Conservation (phyloP, 2,797 vertebrate genomes). For the Pseudochromis fuscus region DNA sequence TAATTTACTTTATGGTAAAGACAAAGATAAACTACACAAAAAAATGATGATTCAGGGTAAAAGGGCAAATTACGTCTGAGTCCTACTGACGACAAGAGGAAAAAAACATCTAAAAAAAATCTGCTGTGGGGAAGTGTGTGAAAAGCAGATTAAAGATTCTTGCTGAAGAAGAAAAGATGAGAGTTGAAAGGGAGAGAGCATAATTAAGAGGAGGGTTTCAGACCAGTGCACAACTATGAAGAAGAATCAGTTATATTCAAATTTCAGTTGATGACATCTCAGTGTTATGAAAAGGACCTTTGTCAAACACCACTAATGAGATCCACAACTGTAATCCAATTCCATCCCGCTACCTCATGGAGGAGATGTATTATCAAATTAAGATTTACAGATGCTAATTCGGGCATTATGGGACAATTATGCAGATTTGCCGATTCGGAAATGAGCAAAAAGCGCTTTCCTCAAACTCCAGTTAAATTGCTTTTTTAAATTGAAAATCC, state of each 20-base stretch:
- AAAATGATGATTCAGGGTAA: slow-evolving; percentile 16
- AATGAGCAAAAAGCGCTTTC: slow-evolving; percentile 70
- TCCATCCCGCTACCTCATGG: slow-evolving; percentile 74
- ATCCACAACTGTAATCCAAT: slow-evolving; percentile 82
- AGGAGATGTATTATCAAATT: slow-evolving; percentile 85
- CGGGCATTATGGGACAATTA: slow-evolving; percentile 83
- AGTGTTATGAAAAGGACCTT: slow-evolving; percentile 82
- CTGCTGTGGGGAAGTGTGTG: slow-evolving; percentile 49
- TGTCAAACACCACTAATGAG: slow-evolving; percentile 84
- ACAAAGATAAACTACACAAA: background rate
- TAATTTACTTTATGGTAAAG: slow-evolving; percentile 12
- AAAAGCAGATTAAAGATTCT: slow-evolving; percentile 58
- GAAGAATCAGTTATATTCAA: slow-evolving; percentile 80
- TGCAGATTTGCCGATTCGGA: slow-evolving; percentile 76
- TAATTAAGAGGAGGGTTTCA: slow-evolving; percentile 76
- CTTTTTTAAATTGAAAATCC: slow-evolving; percentile 73
- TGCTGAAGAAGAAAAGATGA: slow-evolving; percentile 64
- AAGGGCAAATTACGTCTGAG: slow-evolving; percentile 42
- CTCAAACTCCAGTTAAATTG: slow-evolving; percentile 73
- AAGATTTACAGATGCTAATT: slow-evolving; percentile 87
- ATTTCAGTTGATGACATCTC: slow-evolving; percentile 81
- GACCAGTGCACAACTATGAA: slow-evolving; percentile 74
- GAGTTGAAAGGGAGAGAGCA: slow-evolving; percentile 51
- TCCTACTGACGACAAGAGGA: slow-evolving; percentile 27
- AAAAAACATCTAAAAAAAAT: slow-evolving; percentile 51